Evolutionary conservation across 2,797 vertebrate species (phyloP), one percentile per base, ranked within the genome.

Genomic region (Tympanoctomys barrerae): DNA sequence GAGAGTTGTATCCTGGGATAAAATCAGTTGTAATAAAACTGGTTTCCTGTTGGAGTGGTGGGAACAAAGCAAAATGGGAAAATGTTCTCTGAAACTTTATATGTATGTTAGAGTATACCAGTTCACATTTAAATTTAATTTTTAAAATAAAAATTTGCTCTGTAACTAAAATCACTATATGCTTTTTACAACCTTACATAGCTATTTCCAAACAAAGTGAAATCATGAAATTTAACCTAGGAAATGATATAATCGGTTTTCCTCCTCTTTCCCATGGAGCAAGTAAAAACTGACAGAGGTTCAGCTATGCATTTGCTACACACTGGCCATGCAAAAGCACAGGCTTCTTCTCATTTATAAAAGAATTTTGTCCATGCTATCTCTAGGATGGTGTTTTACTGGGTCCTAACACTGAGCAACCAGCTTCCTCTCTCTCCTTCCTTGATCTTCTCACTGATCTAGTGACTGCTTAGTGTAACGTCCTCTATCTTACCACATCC

Each of bases 71-170:
- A 68, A 62, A 66, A 1, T 5, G n/a, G 46, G 8, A 91, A 93
- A 49, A 13, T 83, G 26, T 42, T 84, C 31, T 49, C 24, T 66
- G 39, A 82, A 42, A 59, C 2, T 16, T 62, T 46, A 33, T 62
- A 9, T 64, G 52, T 87, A 28, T 10, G 66, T 31, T 42, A 59
- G 16, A 68, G 21, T 22, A 89, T 36, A 61, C 13, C 33, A 3
- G 3, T 91, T 36, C 68, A 26, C 57, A 89, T 52, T 86, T 87
- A 42, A 36, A 1, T 75, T 73, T 61, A 57, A 28, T 42, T 91
- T 89, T 93, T 62, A 75, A 82, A 12, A 31, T 82, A 57, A 94
- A 73, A 88, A 52, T 26, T 83, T 61, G 83, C 26, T 46, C 82
- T 16, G 16, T 18, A 68, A 33, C 7, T 54, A 83, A 86, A 21